Evolutionary conservation across 2,888 invertebrate species (phyloP).

Genomic region (Polymixis flavicincta): DNA sequence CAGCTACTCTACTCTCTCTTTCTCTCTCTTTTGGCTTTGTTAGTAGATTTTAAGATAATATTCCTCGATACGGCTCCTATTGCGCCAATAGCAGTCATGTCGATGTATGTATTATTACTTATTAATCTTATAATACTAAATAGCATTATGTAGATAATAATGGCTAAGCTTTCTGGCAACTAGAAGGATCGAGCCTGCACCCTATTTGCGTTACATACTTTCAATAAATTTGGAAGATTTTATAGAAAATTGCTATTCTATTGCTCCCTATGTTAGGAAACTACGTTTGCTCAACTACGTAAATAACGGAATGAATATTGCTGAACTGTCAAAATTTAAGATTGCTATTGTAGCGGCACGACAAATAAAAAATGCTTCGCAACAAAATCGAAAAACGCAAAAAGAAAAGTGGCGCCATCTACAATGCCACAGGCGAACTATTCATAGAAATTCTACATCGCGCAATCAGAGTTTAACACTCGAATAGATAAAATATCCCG

Average conservation of each 20-base stretch:
- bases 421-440: too few species aligned
- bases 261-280: background rate
- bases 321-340: background rate
- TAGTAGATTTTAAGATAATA: background rate
- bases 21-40: constrained; percentile 1
- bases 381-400: too few species aligned
- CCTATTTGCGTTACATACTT: background rate
- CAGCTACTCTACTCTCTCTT: constrained; percentile 8
- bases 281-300: background rate
- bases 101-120: background rate
- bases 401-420: too few species aligned
- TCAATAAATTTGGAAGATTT: background rate
- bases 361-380: too few species aligned
- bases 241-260: background rate
- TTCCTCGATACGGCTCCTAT: background rate
- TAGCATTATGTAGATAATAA: background rate
- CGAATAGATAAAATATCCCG: too few species aligned
- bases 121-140: background rate
- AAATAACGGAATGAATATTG: background rate
- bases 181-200: background rate
- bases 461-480: too few species aligned
- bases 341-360: background rate
- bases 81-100: background rate
- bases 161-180: background rate
- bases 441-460: too few species aligned